Conservation (phyloP, 2,888 invertebrate genomes). For the Coleophora flavipennella region DNA sequence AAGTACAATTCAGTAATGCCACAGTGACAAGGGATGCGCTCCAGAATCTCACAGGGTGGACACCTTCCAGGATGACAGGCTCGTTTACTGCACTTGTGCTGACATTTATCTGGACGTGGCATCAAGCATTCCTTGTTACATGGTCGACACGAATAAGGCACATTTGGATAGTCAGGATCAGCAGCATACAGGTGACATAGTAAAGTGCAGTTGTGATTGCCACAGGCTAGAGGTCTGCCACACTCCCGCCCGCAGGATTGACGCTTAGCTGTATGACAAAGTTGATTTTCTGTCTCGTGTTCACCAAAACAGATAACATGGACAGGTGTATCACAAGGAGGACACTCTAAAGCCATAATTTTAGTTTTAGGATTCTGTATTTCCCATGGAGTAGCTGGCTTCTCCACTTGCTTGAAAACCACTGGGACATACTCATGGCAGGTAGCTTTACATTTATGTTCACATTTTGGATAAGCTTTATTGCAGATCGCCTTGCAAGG, state of each 20-base stretch:
- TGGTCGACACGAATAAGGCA: slow-evolving; percentile 51
- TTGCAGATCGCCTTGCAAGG: slow-evolving; percentile 85
- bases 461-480: slow-evolving; percentile 70
- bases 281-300: slow-evolving; percentile 78
- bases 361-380: slow-evolving; percentile 61
- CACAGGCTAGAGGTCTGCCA: slow-evolving; percentile 79
- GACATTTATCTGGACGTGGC: slow-evolving; percentile 80
- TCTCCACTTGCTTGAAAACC: slow-evolving; percentile 70
- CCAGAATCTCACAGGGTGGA: slow-evolving; percentile 79
- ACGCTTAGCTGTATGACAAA: slow-evolving; percentile 79
- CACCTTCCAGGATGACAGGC: slow-evolving; percentile 84
- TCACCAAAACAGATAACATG: slow-evolving; percentile 80
- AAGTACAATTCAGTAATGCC: slow-evolving; percentile 82
- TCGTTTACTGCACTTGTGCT: slow-evolving; percentile 78
- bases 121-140: slow-evolving; percentile 72
- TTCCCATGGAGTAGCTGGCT: slow-evolving; percentile 79
- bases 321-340: slow-evolving; percentile 80
- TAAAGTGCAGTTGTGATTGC: slow-evolving; percentile 82
- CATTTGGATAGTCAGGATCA: slow-evolving; percentile 54
- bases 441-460: slow-evolving; percentile 78
- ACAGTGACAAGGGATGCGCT: slow-evolving; percentile 87
- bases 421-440: slow-evolving; percentile 85
- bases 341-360: slow-evolving; percentile 76
- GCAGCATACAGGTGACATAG: slow-evolving; percentile 76
- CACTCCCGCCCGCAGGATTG: slow-evolving; percentile 87